Evolutionary conservation across 2,888 invertebrate genomes (phyloP).

Genomic region (Seira sanloemensis): DNA sequence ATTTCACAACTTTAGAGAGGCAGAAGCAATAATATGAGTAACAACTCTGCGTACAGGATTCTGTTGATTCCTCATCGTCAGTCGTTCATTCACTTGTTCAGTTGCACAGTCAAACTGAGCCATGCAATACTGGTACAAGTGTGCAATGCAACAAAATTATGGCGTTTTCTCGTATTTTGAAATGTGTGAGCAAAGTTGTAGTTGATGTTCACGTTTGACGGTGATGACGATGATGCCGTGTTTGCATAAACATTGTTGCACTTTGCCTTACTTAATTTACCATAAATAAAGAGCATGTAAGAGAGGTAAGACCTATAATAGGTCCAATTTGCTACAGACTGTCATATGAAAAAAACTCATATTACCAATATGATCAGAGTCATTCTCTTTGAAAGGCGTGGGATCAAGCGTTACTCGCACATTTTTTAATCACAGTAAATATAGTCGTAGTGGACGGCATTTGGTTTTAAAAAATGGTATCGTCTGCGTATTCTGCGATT

Average conservation of each 20-base stretch:
- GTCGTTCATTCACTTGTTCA: background rate
- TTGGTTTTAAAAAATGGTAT: constrained; percentile 3
- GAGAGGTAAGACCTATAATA: background rate
- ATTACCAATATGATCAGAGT: background rate
- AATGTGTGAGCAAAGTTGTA: constrained; percentile 3
- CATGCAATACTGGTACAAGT: background rate
- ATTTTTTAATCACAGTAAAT: background rate
- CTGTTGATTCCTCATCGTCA: background rate
- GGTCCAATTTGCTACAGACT: too few relatives aligned
- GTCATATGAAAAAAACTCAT: background rate
- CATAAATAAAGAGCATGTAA: constrained; percentile 11
- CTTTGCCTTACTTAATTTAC: constrained; percentile 22
- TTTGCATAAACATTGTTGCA: constrained; percentile 39
- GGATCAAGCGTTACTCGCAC: background rate
- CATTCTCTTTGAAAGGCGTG: constrained; percentile 4
- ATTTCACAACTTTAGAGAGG: constrained; percentile 7
- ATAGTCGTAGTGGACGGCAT: background rate
- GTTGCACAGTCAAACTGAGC: background rate
- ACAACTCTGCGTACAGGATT: background rate
- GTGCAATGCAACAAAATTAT: background rate
- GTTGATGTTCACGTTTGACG: too few relatives aligned
- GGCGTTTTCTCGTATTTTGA: background rate
- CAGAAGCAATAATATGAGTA: background rate
- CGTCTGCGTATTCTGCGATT: background rate
- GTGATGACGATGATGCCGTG: constrained; percentile 14